Evolutionary conservation across 2,113 vertebrate genomes (phyloP), one percentile per base, ranked within the genome.

Genomic region (Chamaetylas fuelleborni): DNA sequence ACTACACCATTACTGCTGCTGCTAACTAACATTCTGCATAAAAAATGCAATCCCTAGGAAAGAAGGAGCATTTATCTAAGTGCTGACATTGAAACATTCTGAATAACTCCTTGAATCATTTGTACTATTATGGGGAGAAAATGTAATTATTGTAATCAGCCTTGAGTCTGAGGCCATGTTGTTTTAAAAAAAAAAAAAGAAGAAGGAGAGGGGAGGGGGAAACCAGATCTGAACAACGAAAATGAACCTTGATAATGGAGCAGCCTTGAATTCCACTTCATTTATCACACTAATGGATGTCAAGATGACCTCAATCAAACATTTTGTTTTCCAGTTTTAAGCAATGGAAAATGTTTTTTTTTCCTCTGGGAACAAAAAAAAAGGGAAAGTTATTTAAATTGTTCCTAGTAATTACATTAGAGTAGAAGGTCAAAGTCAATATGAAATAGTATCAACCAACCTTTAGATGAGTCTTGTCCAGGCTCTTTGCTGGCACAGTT

Each of bases 261-360:
- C 96, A 97, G 97, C 96, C 96, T 98, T 97, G 97, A 97, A 98
- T 98, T 97, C 97, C 95, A 97, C 97, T 98, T 98, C 97, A 98
- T 98, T 98, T 98, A 98, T 97, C 97, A 95, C 95, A 90, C 85
- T 98, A 98, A 98, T 98, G 97, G 98, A 98, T 98, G 97, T 97
- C 97, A 97, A 97, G 96, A 98, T 98, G 98, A 98, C 98, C 98
- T 98, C 98, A 98, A 98, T 99, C 98, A 98, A 97, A 98, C 98
- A 97, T 97, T 97, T 97, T 97, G 98, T 98, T 98, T 98, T 98
- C 96, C 96, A 95, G 94, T 97, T 98, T 98, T 97, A 95, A 97
- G 96, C 76, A 78, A 94, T 94, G 97, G 96, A 98, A 90, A 96
- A 95, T 90, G 87, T 50, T 47, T 81, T 78, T 51, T 54, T 45